Conservation (phyloP, 2,888 invertebrate species). For the Lissonota sp. region DNA sequence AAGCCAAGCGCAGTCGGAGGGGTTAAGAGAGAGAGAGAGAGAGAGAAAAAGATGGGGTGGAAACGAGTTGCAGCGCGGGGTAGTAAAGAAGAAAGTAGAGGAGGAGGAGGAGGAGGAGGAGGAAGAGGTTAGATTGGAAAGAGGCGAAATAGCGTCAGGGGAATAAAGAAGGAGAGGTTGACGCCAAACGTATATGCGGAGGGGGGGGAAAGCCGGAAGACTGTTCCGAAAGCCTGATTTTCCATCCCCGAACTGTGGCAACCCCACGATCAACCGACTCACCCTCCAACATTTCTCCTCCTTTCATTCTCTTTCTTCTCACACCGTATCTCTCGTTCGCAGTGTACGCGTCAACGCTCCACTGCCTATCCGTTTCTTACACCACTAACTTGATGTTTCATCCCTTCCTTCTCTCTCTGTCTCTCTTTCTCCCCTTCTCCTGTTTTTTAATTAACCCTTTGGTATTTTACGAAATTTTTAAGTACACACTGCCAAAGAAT, state of each 20-base stretch:
- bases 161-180: constrained; percentile 20
- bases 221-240: constrained; percentile 59
- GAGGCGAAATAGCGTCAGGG: constrained; percentile 4
- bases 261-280: constrained; percentile 41
- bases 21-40: too few species aligned
- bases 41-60: too few species aligned
- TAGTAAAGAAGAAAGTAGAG: constrained; percentile 27
- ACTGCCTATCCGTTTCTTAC: constrained; percentile 16
- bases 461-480: neutral
- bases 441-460: neutral
- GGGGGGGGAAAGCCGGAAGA: constrained; percentile 35
- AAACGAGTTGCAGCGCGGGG: neutral
- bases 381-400: constrained; percentile 30
- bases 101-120: constrained; percentile 20
- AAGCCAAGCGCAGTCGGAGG: constrained; percentile 4
- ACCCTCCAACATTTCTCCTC: neutral
- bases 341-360: constrained; percentile 18
- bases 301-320: neutral
- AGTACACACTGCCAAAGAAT: too few species aligned
- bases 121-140: constrained; percentile 38
- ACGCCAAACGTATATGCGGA: constrained; percentile 58
- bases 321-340: neutral
- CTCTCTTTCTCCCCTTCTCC: neutral
- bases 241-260: constrained; percentile 54
- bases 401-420: constrained; percentile 1